Evolutionary conservation across 2,888 invertebrate species (phyloP), one percentile per base, ranked within the genome.

Genomic region (Sabellastarte sp.): DNA sequence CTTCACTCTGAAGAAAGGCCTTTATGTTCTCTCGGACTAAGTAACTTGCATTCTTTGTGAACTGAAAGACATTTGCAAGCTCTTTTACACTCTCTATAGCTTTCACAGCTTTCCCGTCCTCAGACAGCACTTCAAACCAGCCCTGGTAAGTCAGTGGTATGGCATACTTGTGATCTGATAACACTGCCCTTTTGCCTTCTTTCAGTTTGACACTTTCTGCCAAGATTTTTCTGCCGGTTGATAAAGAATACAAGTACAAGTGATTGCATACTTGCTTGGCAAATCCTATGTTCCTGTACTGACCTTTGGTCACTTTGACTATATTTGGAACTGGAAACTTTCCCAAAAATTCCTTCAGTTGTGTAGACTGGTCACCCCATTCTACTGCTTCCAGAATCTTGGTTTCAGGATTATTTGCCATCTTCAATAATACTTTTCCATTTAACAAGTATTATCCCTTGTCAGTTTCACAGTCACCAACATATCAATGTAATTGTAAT

Each of bases 71-170:
- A 64, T 78, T 76, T 1, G 92, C 89, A 71, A 96, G 85, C 84
- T 95, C 94, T 67, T 89, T 87, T 1, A 95, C 94, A 68, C 91
- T 91, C 81, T 93, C 93, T 77, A 95, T 92, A 76, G 94, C 93
- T 69, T 93, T 88, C 5, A 94, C 93, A 30, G 94, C 92, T 74
- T 93, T 87, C 0, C 95, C 95, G 84, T 96, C 95, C 85, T 96
- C 95, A 80, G 94, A 95, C 33, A 96, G 86, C 59, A 96, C 88
- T 84, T 96, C 95, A 83, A 96, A 96, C 85, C 92, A 95, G 5
- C 96, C 96, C 72, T 90, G 88, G 83, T 94, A 95, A 0, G 91
- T 89, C 76, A 94, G 91, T 3, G 96, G 95, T 67, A 96, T 93
- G 60, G 93, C 91, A 69, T 95, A 88, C 79, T 93, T 88, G 4